Percentiles rank a stretch among this genome's conserved stretches.
Evolutionary conservation across 1,140 invertebrate genomes (phyloP).

Genomic region (Eriocheir sinensis): DNA sequence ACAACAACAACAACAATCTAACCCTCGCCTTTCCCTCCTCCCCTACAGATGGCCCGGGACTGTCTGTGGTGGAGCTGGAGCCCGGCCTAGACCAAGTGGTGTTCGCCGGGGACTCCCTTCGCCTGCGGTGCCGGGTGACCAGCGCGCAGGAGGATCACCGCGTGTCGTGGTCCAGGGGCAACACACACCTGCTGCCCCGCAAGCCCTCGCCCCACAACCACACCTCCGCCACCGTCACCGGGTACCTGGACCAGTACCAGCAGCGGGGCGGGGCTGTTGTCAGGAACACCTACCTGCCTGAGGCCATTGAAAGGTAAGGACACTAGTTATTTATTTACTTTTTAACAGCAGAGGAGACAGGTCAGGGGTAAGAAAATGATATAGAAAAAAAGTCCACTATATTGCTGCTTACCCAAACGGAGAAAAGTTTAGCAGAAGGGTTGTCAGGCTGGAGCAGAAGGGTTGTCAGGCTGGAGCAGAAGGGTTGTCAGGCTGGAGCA

Average conservation of each 20-base stretch:
- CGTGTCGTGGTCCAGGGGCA: constrained; percentile 67
- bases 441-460: no score
- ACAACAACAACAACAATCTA: no score
- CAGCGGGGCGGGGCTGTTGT: constrained; percentile 50
- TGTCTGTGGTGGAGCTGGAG: constrained; percentile 76
- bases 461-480: no score
- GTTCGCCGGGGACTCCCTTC: constrained; percentile 78
- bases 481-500: no score
- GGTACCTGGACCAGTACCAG: constrained; percentile 61
- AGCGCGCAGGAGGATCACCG: constrained; percentile 57
- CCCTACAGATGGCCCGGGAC: constrained; percentile 56
- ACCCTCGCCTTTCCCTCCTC: no score
- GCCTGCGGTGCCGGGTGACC: constrained; percentile 74
- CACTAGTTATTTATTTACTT: no score
- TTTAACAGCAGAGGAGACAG: no score
- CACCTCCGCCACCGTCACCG: constrained; percentile 59
- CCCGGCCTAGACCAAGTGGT: constrained; percentile 77
- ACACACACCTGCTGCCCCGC: constrained; percentile 46
- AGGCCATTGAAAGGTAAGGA: constrained; percentile 69
- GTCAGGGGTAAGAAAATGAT: no score
- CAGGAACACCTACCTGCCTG: constrained; percentile 61
- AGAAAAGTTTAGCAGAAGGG: no score
- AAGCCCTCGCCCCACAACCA: constrained; percentile 37
- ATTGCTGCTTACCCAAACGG: no score
- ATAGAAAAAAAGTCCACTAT: no score